Evolutionary conservation across 92 coral and sea anemone genomes (phyloP).

Genomic region (Siderastrea radians): DNA sequence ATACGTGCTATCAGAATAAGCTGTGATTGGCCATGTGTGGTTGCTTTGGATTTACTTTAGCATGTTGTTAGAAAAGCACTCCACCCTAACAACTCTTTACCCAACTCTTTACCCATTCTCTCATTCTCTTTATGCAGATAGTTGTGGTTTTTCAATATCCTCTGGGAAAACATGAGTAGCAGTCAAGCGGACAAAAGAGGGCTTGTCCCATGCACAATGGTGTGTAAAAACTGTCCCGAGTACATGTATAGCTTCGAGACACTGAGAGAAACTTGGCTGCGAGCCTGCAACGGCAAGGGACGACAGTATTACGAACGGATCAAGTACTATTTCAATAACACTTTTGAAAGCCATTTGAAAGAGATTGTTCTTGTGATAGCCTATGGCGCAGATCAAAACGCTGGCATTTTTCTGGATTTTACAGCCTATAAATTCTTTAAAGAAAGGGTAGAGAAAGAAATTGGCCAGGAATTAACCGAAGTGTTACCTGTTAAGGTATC

Average conservation of each 20-base stretch:
- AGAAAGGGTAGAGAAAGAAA: slow-evolving; percentile 39
- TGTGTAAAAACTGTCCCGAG: slow-evolving; percentile 17
- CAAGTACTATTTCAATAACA: slow-evolving; percentile 20
- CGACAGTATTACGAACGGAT: slow-evolving; percentile 2
- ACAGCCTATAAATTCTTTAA: slow-evolving; percentile 20
- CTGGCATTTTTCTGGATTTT: slow-evolving; percentile 38
- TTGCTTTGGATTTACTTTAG: too few relatives aligned
- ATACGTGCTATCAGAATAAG: too few relatives aligned
- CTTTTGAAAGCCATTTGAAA: slow-evolving; percentile 31
- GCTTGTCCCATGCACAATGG: slow-evolving; percentile 5
- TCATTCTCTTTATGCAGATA: not conserved
- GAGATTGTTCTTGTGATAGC: slow-evolving; percentile 38
- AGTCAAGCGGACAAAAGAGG: not conserved
- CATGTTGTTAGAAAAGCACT: not conserved
- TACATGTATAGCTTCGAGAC: slow-evolving; percentile 40
- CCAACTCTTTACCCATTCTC: not conserved
- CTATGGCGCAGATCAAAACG: slow-evolving; percentile 32
- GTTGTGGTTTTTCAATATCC: not conserved
- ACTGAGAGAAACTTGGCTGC: slow-evolving; percentile 35
- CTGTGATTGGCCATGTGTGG: too few relatives aligned
- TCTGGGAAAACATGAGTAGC: slow-evolving; percentile 12
- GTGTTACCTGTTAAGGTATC: slow-evolving; percentile 26
- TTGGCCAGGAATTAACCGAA: not conserved
- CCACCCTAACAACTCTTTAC: not conserved
- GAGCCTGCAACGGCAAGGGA: slow-evolving; percentile 14